phyloP scores from a whole-genome alignment of 1,140 invertebrate species.

The Campoletis sonorensis region DNA sequence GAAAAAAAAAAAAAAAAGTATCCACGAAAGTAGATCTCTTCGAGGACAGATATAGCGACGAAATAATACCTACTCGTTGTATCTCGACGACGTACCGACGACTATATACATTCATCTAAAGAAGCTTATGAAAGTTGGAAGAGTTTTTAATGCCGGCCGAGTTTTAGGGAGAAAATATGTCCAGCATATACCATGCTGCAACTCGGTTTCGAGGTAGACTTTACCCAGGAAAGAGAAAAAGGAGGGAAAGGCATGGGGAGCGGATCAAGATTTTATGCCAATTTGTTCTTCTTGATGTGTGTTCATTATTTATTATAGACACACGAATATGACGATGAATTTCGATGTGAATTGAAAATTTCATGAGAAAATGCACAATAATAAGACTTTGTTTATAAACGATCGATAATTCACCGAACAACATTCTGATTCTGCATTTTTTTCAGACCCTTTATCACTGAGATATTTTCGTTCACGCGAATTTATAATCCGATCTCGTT shows the following conservation, averaged over 20 bases:
- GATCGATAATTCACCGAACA: no score
- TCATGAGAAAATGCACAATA: no score
- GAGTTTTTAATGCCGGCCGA: conserved; percentile 30
- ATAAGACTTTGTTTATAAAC: no score
- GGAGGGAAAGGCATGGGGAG: neutral
- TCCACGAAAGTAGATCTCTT: neutral
- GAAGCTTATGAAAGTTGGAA: conserved; percentile 31
- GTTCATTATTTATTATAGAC: no score
- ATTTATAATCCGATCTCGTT: no score
- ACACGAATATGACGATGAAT: no score
- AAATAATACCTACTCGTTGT: conserved; percentile 34
- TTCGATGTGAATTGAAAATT: no score
- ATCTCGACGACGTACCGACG: neutral
- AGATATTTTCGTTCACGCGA: no score
- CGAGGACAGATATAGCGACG: conserved; percentile 7
- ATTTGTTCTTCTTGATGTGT: no score
- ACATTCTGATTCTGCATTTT: no score
- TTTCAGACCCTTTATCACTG: no score
- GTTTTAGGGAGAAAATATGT: conserved; percentile 20
- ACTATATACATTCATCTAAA: conserved; percentile 24
- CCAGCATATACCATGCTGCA: neutral
- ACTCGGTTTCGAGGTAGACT: neutral
- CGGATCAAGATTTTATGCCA: neutral
- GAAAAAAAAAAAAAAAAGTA: no score
- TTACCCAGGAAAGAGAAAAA: neutral